Evolutionary conservation across 2,888 invertebrate species (phyloP).

Genomic region (Pachliopta kotzebuea): DNA sequence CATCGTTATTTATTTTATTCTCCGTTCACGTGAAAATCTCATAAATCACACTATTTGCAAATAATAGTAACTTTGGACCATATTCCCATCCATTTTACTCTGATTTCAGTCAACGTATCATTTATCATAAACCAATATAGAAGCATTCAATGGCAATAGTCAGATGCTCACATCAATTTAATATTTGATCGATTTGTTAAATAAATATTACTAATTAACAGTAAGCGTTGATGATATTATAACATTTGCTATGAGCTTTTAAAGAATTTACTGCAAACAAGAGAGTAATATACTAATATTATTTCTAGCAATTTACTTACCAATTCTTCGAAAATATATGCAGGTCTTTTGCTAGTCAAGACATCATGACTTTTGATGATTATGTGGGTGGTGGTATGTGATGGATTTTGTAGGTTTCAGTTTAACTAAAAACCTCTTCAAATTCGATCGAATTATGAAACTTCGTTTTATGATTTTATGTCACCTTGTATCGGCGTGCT

Average conservation of each 20-base stretch:
- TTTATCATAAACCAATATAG: neutral
- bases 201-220: neutral
- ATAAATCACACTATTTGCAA: neutral
- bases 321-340: too few relatives aligned
- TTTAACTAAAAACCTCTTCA: too few relatives aligned
- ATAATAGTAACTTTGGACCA: neutral
- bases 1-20: conserved; percentile 1
- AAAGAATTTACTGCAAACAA: neutral
- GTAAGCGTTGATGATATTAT: neutral
- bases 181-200: neutral
- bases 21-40: neutral
- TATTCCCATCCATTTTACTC: neutral
- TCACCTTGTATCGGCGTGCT: too few relatives aligned
- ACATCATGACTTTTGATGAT: too few relatives aligned
- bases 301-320: too few relatives aligned
- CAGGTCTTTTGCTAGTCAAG: too few relatives aligned
- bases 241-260: neutral
- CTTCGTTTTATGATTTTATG: too few relatives aligned
- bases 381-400: too few relatives aligned
- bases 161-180: neutral
- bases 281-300: too few relatives aligned
- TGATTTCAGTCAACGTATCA: neutral
- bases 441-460: too few relatives aligned
- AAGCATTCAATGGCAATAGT: neutral
- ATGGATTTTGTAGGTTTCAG: too few relatives aligned